Evolutionary conservation across 2,888 invertebrate genomes (phyloP).

Genomic region (Apotomis betuletana): DNA sequence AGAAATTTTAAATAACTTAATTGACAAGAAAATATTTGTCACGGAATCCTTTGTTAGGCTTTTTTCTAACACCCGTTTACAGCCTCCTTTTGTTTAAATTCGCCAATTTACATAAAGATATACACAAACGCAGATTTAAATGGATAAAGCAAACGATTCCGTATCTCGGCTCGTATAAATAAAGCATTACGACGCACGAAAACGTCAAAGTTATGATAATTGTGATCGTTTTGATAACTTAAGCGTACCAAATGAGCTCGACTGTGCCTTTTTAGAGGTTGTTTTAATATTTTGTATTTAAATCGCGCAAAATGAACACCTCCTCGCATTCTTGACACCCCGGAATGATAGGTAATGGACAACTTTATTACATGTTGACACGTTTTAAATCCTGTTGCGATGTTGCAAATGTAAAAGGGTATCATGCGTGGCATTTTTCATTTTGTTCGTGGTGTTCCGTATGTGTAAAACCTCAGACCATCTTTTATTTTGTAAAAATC

Average conservation of each 20-base stretch:
- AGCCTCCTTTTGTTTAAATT: slow-evolving; percentile 34
- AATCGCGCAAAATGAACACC: slow-evolving; percentile 51
- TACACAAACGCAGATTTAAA: slow-evolving; percentile 45
- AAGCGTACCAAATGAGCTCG: slow-evolving; percentile 39
- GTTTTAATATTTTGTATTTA: slow-evolving; percentile 47
- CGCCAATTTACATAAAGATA: slow-evolving; percentile 39
- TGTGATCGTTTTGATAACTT: slow-evolving; percentile 46
- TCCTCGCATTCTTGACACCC: slow-evolving; percentile 48
- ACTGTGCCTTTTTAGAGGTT: slow-evolving; percentile 44
- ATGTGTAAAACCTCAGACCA: slow-evolving; percentile 2
- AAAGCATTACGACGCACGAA: slow-evolving; percentile 31
- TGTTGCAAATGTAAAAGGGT: slow-evolving; percentile 31
- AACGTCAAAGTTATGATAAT: slow-evolving; percentile 48
- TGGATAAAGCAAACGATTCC: slow-evolving; percentile 46
- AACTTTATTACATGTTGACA: slow-evolving; percentile 65
- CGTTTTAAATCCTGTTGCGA: slow-evolving; percentile 45
- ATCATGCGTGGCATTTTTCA: slow-evolving; percentile 10
- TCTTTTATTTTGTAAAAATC: background rate
- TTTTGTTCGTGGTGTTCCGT: slow-evolving; percentile 26
- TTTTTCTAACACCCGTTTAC: slow-evolving; percentile 16
- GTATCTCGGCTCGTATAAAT: slow-evolving; percentile 38
- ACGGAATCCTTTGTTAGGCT: slow-evolving; percentile 8
- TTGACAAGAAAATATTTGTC: background rate
- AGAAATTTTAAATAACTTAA: too few species aligned
- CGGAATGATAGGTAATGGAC: slow-evolving; percentile 62